phyloP scores from a whole-genome alignment of 2,888 invertebrate genomes.

The Pilophorus perplexus region DNA sequence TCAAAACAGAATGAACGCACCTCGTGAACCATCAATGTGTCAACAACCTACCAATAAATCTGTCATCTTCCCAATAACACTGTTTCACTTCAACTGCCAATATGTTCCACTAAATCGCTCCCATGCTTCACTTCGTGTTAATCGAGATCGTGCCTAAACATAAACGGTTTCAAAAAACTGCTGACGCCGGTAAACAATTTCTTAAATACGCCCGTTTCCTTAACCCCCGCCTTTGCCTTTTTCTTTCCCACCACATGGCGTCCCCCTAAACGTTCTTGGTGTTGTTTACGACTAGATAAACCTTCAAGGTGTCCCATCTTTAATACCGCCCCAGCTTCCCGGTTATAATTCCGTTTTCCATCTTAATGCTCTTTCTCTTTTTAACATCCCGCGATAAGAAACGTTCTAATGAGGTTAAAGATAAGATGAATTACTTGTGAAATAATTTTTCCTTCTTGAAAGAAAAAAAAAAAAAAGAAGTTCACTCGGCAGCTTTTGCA shows the following conservation, averaged over 20 bases:
- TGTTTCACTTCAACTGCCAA: too few species aligned
- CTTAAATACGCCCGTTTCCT: not conserved
- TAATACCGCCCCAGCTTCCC: constrained; percentile 21
- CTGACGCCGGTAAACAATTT: constrained; percentile 30
- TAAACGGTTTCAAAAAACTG: constrained; percentile 19
- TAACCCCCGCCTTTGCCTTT: not conserved
- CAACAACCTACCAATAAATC: too few species aligned
- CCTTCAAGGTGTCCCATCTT: constrained; percentile 32
- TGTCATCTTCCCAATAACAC: too few species aligned
- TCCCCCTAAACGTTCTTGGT: not conserved
- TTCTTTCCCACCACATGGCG: not conserved
- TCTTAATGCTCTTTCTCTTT: constrained; percentile 31
- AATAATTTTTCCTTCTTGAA: constrained; percentile 6
- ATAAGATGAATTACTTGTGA: constrained; percentile 30
- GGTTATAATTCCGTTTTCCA: constrained; percentile 29
- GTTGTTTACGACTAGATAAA: constrained; percentile 34
- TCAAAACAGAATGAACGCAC: too few species aligned
- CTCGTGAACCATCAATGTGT: too few species aligned
- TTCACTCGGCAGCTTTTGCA: too few species aligned
- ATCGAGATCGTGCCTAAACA: constrained; percentile 30
- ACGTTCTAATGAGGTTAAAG: constrained; percentile 37
- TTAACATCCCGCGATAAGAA: constrained; percentile 31
- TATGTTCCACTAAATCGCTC: too few species aligned
- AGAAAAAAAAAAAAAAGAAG: too few species aligned
- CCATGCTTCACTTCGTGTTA: too few species aligned